A percentile compares a stretch with the other conserved stretches of the same genome.
phyloP scores from a whole-genome alignment of 2,797 vertebrate genomes.

The Bovichtus diacanthus region DNA sequence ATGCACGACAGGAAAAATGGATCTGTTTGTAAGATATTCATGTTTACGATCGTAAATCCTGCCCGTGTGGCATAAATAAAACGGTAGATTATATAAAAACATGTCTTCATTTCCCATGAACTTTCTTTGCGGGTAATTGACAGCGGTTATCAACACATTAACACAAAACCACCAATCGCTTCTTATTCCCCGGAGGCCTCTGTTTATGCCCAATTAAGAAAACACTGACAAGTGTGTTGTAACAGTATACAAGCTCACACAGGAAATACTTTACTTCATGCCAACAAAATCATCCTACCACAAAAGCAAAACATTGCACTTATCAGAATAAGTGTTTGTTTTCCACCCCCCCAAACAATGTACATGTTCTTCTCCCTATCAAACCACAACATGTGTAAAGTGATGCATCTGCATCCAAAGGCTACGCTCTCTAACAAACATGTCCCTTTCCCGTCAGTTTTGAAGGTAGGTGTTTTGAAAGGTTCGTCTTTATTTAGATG shows the following conservation, averaged over 20 bases:
- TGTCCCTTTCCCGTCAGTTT: not conserved
- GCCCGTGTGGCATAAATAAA: not conserved
- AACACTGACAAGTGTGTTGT: not conserved
- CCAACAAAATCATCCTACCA: not conserved
- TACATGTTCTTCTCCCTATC: not conserved
- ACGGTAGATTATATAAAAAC: not conserved
- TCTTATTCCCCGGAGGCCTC: not conserved
- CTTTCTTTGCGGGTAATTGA: constrained; percentile 1
- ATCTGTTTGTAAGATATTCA: not conserved
- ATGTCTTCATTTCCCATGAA: not conserved
- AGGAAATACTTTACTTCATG: constrained; percentile 5
- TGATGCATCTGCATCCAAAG: not conserved
- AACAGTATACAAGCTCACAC: constrained; percentile 3
- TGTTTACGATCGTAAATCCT: not conserved
- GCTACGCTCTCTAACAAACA: not conserved
- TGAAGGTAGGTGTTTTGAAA: constrained; percentile 29
- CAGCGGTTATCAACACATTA: not conserved
- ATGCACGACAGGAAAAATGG: not conserved
- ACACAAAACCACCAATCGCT: not conserved
- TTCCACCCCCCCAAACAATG: not conserved
- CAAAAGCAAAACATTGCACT: not conserved
- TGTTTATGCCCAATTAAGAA: not conserved
- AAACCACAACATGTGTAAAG: not conserved
- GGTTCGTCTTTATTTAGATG: constrained; percentile 48
- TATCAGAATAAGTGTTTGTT: not conserved